Percentiles rank a stretch among this genome's conserved stretches.
Conservation (phyloP, 1,140 invertebrate genomes). For the Lysiphlebus fabarum region DNA sequence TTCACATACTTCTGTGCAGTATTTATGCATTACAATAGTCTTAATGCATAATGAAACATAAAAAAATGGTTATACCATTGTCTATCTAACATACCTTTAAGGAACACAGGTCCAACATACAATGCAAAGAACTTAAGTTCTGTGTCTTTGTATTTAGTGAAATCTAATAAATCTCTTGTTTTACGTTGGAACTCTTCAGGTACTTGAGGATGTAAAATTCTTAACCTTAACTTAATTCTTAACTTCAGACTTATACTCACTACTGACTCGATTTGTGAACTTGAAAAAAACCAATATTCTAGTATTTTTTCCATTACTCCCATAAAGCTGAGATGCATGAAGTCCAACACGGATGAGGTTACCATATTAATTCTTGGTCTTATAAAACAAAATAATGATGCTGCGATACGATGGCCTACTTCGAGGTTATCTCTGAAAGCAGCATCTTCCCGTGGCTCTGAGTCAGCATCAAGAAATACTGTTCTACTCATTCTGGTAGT, state of each 20-base stretch:
- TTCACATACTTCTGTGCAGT: background rate
- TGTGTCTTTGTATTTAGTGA: slow-evolving; percentile 17
- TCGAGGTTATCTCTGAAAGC: slow-evolving; percentile 13
- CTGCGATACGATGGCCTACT: slow-evolving; percentile 6
- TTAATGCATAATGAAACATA: slow-evolving; percentile 15
- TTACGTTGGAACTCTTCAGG: slow-evolving; percentile 19
- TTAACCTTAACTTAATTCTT: slow-evolving; percentile 15
- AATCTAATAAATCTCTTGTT: slow-evolving; percentile 6
- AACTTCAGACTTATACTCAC: slow-evolving; percentile 2
- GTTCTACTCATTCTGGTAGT: background rate
- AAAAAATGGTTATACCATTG: slow-evolving; percentile 22
- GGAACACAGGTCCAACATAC: slow-evolving; percentile 11
- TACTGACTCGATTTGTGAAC: slow-evolving; percentile 6
- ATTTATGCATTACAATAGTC: slow-evolving; percentile 17
- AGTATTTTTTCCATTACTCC: slow-evolving; percentile 19
- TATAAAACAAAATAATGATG: slow-evolving; percentile 16
- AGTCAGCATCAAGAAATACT: slow-evolving; percentile 8
- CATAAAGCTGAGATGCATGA: slow-evolving; percentile 13
- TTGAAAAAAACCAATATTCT: slow-evolving; percentile 3
- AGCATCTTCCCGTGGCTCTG: background rate
- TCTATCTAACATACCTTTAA: slow-evolving; percentile 12
- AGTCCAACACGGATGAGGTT: slow-evolving; percentile 10
- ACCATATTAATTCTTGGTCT: slow-evolving; percentile 17
- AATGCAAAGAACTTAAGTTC: slow-evolving; percentile 16
- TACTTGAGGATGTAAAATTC: slow-evolving; percentile 5